Evolutionary conservation across 2,113 vertebrate genomes (phyloP).

Genomic region (Pardalotus punctatus): DNA sequence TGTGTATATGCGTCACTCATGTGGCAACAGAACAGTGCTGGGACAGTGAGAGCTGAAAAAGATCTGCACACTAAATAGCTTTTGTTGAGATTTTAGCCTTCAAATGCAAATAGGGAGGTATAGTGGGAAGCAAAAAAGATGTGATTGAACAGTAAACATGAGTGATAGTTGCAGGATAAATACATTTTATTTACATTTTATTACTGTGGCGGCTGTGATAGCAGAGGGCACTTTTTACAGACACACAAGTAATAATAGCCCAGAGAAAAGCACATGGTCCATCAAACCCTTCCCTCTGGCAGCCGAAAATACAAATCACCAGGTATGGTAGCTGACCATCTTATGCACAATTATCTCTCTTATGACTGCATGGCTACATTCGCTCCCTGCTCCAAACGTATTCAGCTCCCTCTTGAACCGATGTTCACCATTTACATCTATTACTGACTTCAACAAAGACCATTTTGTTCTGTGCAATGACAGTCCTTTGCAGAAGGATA

Average conservation of each 20-base stretch:
- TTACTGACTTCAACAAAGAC: constrained; percentile 3
- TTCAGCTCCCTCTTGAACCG: constrained; percentile 15
- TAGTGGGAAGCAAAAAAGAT: background rate
- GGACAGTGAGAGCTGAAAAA: background rate
- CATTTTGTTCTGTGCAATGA: background rate
- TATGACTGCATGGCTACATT: background rate
- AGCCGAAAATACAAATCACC: constrained; percentile 43
- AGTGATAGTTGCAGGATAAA: constrained; percentile 31
- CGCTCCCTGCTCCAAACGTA: background rate
- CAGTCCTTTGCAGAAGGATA: background rate
- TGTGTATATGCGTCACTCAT: background rate
- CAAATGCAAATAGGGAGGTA: background rate
- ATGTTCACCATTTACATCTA: background rate
- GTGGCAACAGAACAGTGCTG: background rate
- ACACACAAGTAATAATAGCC: constrained; percentile 22
- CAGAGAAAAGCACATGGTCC: background rate
- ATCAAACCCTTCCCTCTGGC: constrained; percentile 32
- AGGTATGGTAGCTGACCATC: constrained; percentile 30
- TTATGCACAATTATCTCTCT: constrained; percentile 39
- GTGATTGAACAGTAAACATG: background rate
- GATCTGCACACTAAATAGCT: background rate
- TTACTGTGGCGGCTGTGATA: constrained; percentile 12
- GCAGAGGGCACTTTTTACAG: constrained; percentile 21
- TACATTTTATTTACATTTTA: constrained; percentile 35
- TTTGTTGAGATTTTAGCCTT: constrained; percentile 17